A percentile compares a stretch with the other conserved stretches of the same genome.
phyloP scores from a whole-genome alignment of 2,113 vertebrate genomes.

The Bucco capensis region DNA sequence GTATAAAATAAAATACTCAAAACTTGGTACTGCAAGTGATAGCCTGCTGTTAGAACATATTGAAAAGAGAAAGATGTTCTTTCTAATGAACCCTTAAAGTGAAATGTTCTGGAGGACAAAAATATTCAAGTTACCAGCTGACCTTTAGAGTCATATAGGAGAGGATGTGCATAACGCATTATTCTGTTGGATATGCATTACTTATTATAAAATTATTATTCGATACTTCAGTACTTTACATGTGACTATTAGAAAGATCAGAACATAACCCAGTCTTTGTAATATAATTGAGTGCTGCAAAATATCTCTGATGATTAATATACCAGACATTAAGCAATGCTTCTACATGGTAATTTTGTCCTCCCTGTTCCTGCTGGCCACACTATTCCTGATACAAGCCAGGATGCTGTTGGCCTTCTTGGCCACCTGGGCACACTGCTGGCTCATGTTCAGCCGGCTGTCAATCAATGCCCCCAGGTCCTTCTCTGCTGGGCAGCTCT shows the following conservation, averaged over 20 bases:
- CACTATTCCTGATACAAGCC: too few relatives aligned
- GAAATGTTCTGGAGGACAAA: constrained; percentile 73
- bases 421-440: too few relatives aligned
- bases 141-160: constrained; percentile 73
- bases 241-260: constrained; percentile 68
- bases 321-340: constrained; percentile 53
- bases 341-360: constrained; percentile 62
- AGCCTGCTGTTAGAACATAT: constrained; percentile 70
- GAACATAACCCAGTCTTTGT: constrained; percentile 54
- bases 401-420: too few relatives aligned
- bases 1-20: constrained; percentile 65
- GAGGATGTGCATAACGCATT: constrained; percentile 72
- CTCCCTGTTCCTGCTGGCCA: too few relatives aligned
- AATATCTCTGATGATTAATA: constrained; percentile 67
- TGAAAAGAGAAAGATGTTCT: constrained; percentile 65
- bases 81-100: constrained; percentile 71
- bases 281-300: constrained; percentile 62
- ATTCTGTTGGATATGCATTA: constrained; percentile 69
- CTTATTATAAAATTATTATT: constrained; percentile 77
- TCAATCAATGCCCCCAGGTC: too few relatives aligned
- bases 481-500: too few relatives aligned
- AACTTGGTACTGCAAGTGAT: constrained; percentile 54
- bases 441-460: too few relatives aligned
- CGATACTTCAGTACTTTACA: constrained; percentile 63
- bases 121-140: constrained; percentile 70